Conservation (phyloP, 2,113 vertebrate species). For the Rhinolophus ferrumequinum region DNA sequence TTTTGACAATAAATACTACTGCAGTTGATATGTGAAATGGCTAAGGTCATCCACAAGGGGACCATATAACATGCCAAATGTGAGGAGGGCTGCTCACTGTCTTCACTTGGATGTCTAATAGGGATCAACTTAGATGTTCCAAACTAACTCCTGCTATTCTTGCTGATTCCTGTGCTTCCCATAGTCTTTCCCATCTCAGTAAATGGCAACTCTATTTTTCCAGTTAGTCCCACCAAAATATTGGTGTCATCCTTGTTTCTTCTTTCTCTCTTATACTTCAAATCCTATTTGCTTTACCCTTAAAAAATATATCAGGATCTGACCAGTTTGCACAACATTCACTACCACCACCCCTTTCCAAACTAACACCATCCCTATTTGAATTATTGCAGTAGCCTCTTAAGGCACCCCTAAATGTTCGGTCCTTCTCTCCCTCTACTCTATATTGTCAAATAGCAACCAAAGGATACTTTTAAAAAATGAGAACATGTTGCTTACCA, state of each 20-base stretch:
- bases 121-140: not conserved
- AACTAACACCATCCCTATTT: not conserved
- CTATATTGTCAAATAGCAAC: not conserved
- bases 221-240: not conserved
- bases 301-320: constrained; percentile 3
- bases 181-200: not conserved
- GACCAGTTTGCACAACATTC: not conserved
- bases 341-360: not conserved
- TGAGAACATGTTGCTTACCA: not conserved
- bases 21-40: not conserved
- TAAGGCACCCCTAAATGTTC: not conserved
- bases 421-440: not conserved
- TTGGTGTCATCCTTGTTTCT: not conserved
- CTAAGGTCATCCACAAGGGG: not conserved
- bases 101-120: not conserved
- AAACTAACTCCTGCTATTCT: not conserved
- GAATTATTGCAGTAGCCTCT: not conserved
- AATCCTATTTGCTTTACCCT: not conserved
- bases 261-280: not conserved
- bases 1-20: not conserved
- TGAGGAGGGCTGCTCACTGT: not conserved
- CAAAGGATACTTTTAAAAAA: not conserved
- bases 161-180: not conserved
- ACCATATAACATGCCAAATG: not conserved
- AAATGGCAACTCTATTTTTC: not conserved